Percentiles rank a stretch among this genome's conserved stretches.
Evolutionary conservation across 1,140 invertebrate genomes (phyloP).

Genomic region (Musca vetustissima): DNA sequence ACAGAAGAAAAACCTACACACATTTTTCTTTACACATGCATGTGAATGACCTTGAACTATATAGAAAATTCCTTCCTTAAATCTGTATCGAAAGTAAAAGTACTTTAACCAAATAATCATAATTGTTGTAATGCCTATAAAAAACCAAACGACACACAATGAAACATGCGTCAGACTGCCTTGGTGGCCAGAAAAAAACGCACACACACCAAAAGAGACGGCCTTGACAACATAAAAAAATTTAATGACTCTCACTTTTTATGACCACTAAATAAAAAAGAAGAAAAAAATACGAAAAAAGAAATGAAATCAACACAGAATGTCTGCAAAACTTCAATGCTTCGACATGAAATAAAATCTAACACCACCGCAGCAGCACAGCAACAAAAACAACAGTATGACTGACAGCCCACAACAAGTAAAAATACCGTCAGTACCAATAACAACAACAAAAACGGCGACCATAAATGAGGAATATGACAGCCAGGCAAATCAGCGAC

Average conservation of each 20-base stretch:
- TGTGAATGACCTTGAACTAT: slow-evolving; percentile 3
- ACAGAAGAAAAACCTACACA: too few species aligned
- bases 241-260: slow-evolving; percentile 56
- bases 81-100: slow-evolving; percentile 16
- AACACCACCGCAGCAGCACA: neutral
- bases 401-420: too few species aligned
- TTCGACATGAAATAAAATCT: slow-evolving; percentile 9
- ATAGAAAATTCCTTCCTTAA: neutral
- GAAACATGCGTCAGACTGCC: slow-evolving; percentile 4
- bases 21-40: too few species aligned
- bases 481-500: neutral
- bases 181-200: slow-evolving; percentile 28
- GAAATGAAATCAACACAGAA: neutral
- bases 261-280: slow-evolving; percentile 30
- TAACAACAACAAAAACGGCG: neutral
- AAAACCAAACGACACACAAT: neutral
- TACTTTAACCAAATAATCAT: slow-evolving; percentile 11
- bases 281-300: neutral
- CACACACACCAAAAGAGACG: slow-evolving; percentile 49
- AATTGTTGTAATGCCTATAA: neutral
- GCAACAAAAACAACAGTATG: too few species aligned
- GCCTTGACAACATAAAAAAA: slow-evolving; percentile 54
- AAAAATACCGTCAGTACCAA: too few species aligned
- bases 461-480: neutral
- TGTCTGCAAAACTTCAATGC: slow-evolving; percentile 15